Evolutionary conservation across 1,140 invertebrate species (phyloP), one percentile per base, ranked within the genome.

Genomic region (Caligus rogercresseyi): DNA sequence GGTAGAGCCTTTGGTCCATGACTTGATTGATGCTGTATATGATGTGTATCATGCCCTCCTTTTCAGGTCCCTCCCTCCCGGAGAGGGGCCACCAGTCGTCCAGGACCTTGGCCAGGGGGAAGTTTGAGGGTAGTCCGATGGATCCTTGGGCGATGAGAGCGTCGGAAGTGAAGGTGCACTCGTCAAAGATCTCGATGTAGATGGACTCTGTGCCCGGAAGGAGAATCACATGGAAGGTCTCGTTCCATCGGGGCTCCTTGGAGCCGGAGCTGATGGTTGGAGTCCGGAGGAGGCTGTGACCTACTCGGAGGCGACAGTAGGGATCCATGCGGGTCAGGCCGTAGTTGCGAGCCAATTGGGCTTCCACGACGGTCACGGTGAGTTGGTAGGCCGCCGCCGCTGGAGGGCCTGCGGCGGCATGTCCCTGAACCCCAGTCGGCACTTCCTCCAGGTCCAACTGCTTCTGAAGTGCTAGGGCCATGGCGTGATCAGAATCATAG

Each of bases 321-420:
- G 91, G 91, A 75, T 96, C 91, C 92, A 96, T 97, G 65, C 87
- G 79, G 1, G 89, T 88, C 66, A 97, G 77, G 26, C 93, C 92
- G 81, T 97, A 98, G 74, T 96, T 97, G 75, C 25, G 13, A 16
- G 60, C 31, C 24, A 62, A 62, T 53, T 62, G 52, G 19, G 60
- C 60, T 24, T 62, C 60, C 21, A 53, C 60, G 19, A 62, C 60
- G n/a, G 60, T 62, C 16, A 62, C 52, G 25, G 60, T 62, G 3
- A 62, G 60, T 19, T 25, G 24, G 21, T 24, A 25, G 2, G 21
- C 26, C 23, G 26, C 18, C 3, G 26, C 57, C 15, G 26, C 57
- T 3, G 18, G 23, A n/a, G 24, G 20, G 16, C n/a, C 55, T 3
- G 16, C 16, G 21, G 21, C 16, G 16, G 23, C 16, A 16, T 23